A percentile compares a stretch with the other conserved stretches of the same genome.
phyloP scores from a whole-genome alignment of 1,140 invertebrate species.

The Anastrepha obliqua region DNA sequence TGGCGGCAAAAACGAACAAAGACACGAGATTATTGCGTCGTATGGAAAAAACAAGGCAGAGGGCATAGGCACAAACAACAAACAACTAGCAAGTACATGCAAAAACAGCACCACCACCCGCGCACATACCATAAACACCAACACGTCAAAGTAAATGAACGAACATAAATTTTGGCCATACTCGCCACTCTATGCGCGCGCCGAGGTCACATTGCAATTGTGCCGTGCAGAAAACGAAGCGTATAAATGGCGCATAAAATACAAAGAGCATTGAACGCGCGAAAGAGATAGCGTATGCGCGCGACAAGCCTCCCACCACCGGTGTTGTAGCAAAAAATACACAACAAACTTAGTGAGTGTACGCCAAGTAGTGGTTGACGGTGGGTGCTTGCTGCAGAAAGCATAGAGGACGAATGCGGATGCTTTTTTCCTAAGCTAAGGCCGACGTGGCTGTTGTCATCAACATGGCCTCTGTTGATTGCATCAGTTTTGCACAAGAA shows the following conservation, averaged over 20 bases:
- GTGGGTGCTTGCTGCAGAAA: background rate
- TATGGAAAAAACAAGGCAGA: background rate
- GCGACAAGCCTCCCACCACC: background rate
- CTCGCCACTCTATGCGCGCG: background rate
- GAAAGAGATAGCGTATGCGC: background rate
- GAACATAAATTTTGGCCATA: conserved; percentile 41
- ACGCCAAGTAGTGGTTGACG: background rate
- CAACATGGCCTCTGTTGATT: conserved; percentile 31
- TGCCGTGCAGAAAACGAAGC: background rate
- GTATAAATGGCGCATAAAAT: background rate
- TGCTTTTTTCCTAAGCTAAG: background rate
- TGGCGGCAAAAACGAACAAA: background rate
- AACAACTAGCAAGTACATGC: too few relatives aligned
- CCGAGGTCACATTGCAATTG: background rate
- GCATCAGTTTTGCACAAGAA: conserved; percentile 40
- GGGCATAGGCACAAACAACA: background rate
- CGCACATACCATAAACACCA: background rate
- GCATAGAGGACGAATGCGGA: background rate
- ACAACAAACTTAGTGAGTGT: background rate
- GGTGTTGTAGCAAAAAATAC: background rate
- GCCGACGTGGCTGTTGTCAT: background rate
- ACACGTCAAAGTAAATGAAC: background rate
- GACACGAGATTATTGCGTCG: background rate
- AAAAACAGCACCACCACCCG: background rate
- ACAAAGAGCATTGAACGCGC: background rate